Evolutionary conservation across 2,113 vertebrate genomes (phyloP), one percentile per base, ranked within the genome.

Genomic region (Plestiodon gilberti): DNA sequence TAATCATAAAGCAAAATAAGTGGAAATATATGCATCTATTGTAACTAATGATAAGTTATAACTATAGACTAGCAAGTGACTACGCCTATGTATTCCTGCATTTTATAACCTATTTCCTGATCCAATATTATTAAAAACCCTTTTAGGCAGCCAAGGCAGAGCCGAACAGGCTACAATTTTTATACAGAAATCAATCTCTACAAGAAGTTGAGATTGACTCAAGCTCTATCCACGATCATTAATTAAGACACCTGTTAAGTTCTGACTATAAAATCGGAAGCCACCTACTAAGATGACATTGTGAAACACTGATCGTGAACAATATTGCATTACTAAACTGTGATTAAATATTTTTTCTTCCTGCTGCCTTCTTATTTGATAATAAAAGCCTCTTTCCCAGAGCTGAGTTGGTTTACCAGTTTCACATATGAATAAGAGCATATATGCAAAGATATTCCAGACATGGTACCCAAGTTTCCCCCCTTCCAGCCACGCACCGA

Each of bases 141-240:
- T 87, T 64, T 35, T 28, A 77, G 14, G 6, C 40, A 85, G 40
- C 57, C 40, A 35, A 59, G 61, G 13, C 61, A 38, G 61, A 62
- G 35, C 13, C 28, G 2, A 89, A 43, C 10, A 40, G 14, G 78
- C n/a, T 65, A 33, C 82, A 65, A 62, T 65, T 64, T 20, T 43
- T 86, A 57, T 86, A 61, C 13, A 61, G 38, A 79, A 80, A 43
- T 79, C 55, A 82, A 69, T 55, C 35, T 78, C 59, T 64, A 30
- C 20, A 69, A 33, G 52, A 67, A 69, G 74, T 20, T 35, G 11
- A 35, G 62, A 48, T 22, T 52, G 62, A 48, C 28, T 67, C 48
- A 67, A 69, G 43, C 13, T 70, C 20, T 57, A 14, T 55, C 65
- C 65, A 69, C 8, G 65, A 55, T 8, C 48, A 55, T 82, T 82